Conservation (phyloP, 2,888 invertebrate genomes). For the Brenthis ino region DNA sequence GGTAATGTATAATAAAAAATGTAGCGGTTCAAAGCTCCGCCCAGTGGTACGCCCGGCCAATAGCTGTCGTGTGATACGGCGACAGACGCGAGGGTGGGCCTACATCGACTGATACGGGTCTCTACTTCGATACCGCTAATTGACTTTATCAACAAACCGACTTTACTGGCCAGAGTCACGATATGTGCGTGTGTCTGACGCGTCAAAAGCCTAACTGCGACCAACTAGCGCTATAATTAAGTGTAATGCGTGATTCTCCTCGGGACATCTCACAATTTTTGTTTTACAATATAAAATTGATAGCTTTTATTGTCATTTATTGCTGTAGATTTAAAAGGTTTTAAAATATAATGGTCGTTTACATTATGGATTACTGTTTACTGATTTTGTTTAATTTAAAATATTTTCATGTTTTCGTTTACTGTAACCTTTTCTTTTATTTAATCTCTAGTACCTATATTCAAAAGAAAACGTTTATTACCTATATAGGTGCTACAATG, state of each 20-base stretch:
- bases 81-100: slow-evolving; percentile 71
- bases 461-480: too few relatives aligned
- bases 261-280: slow-evolving; percentile 29
- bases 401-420: neutral
- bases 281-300: slow-evolving; percentile 24
- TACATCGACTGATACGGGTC: slow-evolving; percentile 76
- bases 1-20: slow-evolving; percentile 73
- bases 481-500: too few relatives aligned
- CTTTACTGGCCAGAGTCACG: slow-evolving; percentile 81
- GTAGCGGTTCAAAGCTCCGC: slow-evolving; percentile 70
- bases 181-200: slow-evolving; percentile 79
- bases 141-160: slow-evolving; percentile 83
- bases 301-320: slow-evolving; percentile 29
- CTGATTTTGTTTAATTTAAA: neutral
- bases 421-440: neutral
- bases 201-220: slow-evolving; percentile 79
- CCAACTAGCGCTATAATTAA: slow-evolving; percentile 74
- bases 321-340: slow-evolving; percentile 24
- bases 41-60: slow-evolving; percentile 70
- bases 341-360: slow-evolving; percentile 11
- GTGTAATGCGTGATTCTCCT: slow-evolving; percentile 68
- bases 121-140: slow-evolving; percentile 80
- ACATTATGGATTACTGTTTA: slow-evolving; percentile 3
- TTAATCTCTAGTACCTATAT: too few relatives aligned
- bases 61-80: slow-evolving; percentile 59